These are phyloP conservation scores for Apotomis betuletana DNA, from an alignment of 2,888 invertebrate species.

Conservation along the genomic window DNA sequence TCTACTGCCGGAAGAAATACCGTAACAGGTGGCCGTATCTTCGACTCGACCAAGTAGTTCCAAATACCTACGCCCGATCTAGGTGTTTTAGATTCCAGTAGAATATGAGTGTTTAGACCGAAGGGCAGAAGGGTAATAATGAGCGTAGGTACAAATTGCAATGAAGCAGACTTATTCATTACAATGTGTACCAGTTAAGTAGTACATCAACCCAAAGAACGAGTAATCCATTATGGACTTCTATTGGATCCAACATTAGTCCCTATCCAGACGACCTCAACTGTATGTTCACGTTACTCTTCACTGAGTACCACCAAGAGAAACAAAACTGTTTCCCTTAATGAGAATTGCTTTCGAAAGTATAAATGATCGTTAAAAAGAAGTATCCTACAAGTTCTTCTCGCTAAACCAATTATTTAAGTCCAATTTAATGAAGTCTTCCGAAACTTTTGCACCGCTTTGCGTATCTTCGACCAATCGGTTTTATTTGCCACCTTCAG, in stretches of 20 bases:
- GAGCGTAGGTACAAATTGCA: too few relatives aligned
- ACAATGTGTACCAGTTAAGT: too few relatives aligned
- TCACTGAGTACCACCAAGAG: background rate
- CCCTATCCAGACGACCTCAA: background rate
- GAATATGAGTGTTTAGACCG: too few relatives aligned
- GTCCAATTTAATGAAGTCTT: constrained; percentile 30
- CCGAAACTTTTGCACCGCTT: constrained; percentile 16
- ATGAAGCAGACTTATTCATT: too few relatives aligned
- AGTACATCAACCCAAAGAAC: too few relatives aligned
- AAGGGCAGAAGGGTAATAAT: too few relatives aligned
- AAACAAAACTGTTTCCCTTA: background rate
- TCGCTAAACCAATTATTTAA: constrained; percentile 17
- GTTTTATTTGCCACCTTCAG: constrained; percentile 36
- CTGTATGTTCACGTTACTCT: background rate
- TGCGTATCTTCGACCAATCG: constrained; percentile 21
- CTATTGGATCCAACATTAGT: background rate
- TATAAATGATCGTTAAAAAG: constrained; percentile 2
- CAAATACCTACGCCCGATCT: too few relatives aligned
- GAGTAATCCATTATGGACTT: too few relatives aligned
- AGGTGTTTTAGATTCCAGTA: too few relatives aligned
- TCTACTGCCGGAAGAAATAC: too few relatives aligned
- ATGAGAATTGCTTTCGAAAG: constrained; percentile 5
- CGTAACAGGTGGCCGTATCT: too few relatives aligned
- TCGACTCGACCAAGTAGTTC: too few relatives aligned
- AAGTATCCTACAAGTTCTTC: background rate